These are phyloP conservation scores for Macrostomum lignano DNA, from an alignment of 1,140 invertebrate species.

Conservation along the genomic window DNA sequence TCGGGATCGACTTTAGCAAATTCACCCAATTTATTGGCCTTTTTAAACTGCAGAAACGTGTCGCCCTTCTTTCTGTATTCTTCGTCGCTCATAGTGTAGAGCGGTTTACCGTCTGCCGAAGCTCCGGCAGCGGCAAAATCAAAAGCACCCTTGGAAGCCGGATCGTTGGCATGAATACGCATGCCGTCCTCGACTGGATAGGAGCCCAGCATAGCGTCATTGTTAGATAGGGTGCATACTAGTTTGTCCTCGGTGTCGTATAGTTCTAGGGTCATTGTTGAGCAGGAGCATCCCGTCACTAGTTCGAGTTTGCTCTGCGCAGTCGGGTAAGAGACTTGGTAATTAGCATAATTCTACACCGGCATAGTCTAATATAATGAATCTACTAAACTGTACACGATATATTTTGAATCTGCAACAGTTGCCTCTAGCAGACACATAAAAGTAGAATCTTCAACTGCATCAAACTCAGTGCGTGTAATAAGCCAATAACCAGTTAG, in stretches of 20 bases:
- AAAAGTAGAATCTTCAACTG: no score
- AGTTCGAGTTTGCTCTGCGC: conserved; percentile 57
- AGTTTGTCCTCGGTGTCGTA: conserved; percentile 49
- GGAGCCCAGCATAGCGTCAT: conserved; percentile 46
- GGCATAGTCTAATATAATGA: no score
- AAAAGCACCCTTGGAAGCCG: conserved; percentile 4
- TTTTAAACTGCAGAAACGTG: conserved; percentile 44
- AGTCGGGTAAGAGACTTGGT: no score
- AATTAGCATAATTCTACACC: no score
- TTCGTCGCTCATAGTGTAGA: conserved; percentile 42
- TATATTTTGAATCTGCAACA: no score
- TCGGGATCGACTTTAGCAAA: conserved; percentile 44
- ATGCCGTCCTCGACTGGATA: conserved; percentile 56
- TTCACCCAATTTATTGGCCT: conserved; percentile 57
- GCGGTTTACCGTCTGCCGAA: conserved; percentile 1
- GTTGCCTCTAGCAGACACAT: no score
- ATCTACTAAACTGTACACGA: no score
- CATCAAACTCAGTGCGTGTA: no score
- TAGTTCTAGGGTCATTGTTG: conserved; percentile 51
- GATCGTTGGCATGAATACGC: conserved; percentile 41
- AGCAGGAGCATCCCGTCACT: conserved; percentile 47
- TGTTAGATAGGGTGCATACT: conserved; percentile 41
- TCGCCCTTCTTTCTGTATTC: conserved; percentile 47
- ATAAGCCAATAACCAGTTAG: no score
- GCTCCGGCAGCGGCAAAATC: background rate